Evolutionary conservation across 2,797 vertebrate species (phyloP), one percentile per base, ranked within the genome.

Genomic region (Sparus aurata): DNA sequence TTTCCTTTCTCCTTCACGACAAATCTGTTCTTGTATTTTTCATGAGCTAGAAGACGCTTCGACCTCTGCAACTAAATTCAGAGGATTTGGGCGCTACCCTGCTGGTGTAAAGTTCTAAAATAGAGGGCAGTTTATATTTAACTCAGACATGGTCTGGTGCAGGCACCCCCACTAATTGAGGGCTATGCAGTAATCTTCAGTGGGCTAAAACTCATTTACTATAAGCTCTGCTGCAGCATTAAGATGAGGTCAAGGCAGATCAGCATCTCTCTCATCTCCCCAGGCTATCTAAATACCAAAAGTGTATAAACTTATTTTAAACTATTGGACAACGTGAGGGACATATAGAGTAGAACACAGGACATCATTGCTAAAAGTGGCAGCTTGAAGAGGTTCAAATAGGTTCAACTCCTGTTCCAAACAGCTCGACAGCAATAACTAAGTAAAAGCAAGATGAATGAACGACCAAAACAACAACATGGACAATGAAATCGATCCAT

Each of bases 101-200:
- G 79, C 63, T 65, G 69, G 66, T 71, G 73, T 57, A 66, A 52
- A 78, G 87, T 82, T 85, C 62, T 79, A 73, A 86, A 93, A 92
- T 87, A 76, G 89, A 89, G 46, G 62, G 27, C 2, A 34, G 70
- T 85, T 92, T 88, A 93, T 91, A 91, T 94, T 90, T 91, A 93
- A 92, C 89, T 83, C 80, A 65, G 87, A 90, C 67, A 66, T 77
- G 71, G 82, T 82, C 83, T 84, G 71, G 71, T 80, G 74, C 52
- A 81, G 72, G 58, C 84, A 80, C 73, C 79, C 85, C 77, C 77
- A 83, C 89, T 92, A 92, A 94, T 89, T 92, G 87, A 90, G 83
- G 79, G 81, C 73, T 87, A 66, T 72, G 83, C 79, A 80, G 84
- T 89, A 89, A 93, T 92, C 89, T 89, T 78, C 79, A 86, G 67